Percentiles rank a stretch among this genome's conserved stretches.
Conservation (phyloP, 2,888 invertebrate species). For the Nasonia oneida region DNA sequence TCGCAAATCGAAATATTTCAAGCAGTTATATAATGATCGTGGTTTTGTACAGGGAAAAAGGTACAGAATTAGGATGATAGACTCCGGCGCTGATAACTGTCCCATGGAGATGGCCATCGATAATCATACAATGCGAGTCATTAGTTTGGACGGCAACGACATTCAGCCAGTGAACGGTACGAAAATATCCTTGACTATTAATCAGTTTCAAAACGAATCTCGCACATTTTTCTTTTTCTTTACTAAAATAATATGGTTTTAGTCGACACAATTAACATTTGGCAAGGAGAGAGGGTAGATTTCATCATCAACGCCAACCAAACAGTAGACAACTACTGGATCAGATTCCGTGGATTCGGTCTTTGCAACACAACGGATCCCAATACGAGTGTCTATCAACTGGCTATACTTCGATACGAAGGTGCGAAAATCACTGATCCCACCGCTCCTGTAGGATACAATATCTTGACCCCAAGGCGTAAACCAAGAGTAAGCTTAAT, state of each 20-base stretch:
- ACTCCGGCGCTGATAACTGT: conserved; percentile 92
- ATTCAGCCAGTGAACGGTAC: conserved; percentile 87
- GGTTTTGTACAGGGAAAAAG: conserved; percentile 70
- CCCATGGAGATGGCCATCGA: conserved; percentile 92
- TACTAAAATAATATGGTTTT: not conserved
- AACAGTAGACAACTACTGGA: conserved; percentile 87
- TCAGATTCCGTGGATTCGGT: conserved; percentile 87
- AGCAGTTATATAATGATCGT: not conserved
- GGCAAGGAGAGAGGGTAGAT: conserved; percentile 94
- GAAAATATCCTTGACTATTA: not conserved
- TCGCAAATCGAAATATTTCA: no score
- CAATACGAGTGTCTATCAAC: not conserved
- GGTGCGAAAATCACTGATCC: not conserved
- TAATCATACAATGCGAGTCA: conserved; percentile 88
- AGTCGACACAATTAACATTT: conserved; percentile 86
- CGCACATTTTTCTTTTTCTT: not conserved
- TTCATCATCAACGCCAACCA: conserved; percentile 89
- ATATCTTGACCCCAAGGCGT: not conserved
- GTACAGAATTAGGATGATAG: conserved; percentile 90
- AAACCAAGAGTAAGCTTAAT: not conserved
- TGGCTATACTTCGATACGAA: not conserved
- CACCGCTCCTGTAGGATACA: not conserved
- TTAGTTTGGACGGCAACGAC: conserved; percentile 90
- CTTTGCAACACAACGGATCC: not conserved
- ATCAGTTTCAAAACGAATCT: not conserved